Conservation (phyloP, 2,797 vertebrate species). For the Vespertilio murinus region DNA sequence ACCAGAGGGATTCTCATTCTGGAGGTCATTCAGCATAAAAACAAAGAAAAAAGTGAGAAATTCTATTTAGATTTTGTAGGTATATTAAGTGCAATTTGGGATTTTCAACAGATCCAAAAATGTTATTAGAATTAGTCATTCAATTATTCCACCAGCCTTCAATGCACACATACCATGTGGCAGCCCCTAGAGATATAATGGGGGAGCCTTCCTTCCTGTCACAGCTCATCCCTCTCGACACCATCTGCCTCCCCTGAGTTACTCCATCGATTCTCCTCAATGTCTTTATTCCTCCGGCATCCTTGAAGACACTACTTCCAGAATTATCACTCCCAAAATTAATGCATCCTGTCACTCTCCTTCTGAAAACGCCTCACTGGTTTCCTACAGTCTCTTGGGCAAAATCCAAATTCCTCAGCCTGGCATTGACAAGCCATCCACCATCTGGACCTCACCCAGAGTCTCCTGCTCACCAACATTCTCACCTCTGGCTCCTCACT, state of each 20-base stretch:
- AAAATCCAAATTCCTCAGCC: neutral
- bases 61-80: neutral
- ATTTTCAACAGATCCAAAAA: neutral
- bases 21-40: neutral
- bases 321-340: neutral
- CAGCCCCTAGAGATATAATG: neutral
- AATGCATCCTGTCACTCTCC: neutral
- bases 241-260: neutral
- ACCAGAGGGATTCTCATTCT: neutral
- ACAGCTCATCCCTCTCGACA: neutral
- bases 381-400: neutral
- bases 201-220: neutral
- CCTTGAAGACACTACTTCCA: neutral
- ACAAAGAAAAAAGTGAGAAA: neutral
- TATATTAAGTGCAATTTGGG: neutral
- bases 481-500: neutral
- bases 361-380: neutral
- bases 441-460: neutral
- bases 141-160: neutral
- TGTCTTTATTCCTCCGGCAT: neutral
- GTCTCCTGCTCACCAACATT: neutral
- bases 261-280: neutral
- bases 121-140: neutral
- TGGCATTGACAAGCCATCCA: neutral
- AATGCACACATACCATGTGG: neutral